Base-by-base conservation (phyloP, 1,140 invertebrate genomes). In the Atta texana region DNA sequence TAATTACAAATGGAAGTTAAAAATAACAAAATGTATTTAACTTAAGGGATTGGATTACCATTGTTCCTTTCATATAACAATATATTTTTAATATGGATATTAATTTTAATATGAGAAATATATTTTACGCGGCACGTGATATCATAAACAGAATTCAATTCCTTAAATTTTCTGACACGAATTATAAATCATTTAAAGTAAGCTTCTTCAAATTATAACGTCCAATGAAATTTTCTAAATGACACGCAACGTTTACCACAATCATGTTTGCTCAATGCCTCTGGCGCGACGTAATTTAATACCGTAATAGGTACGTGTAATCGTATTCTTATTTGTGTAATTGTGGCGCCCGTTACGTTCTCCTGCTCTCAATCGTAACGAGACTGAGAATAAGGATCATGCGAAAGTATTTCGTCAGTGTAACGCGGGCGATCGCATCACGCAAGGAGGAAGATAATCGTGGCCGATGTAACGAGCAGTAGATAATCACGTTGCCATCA, bases 391-490 rank as follows among this genome's bases (percentile, higher is more conserved):
- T 39, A 39, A 12, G 5, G 24, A 61, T 84, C 44, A 61, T 21
- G 44, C 24, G 55, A 81, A 81, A 69, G 64, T 75, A 31, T 68
- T 51, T 39, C n/a, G 63, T 24, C 24, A 21, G 18, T 80, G 39
- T 71, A 81, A 82, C 39, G 39, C 24, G 16, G 31, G 3, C 39
- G 68, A 31, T 49, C 34, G 55, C 59, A 85, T 34, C 72, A 87
- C 34, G 71, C 59, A 34, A 87, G 53, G 16, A 34, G 53, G 16
- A 34, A 44, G 14, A 39, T 87, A 68, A 85, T 84, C 78, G 31
- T 24, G 49, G 28, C 12, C 34, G 64, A 87, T 51, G 69, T 49
- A 85, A 85, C 85, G 53, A 74, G 78, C 39, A 55, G 55, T 84
- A 51, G 55, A 75, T 84, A 84, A 84, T 75, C 44, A 55, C 34